Base-by-base conservation (phyloP, 2,888 invertebrate genomes). In the Drosophila anomelani region DNA sequence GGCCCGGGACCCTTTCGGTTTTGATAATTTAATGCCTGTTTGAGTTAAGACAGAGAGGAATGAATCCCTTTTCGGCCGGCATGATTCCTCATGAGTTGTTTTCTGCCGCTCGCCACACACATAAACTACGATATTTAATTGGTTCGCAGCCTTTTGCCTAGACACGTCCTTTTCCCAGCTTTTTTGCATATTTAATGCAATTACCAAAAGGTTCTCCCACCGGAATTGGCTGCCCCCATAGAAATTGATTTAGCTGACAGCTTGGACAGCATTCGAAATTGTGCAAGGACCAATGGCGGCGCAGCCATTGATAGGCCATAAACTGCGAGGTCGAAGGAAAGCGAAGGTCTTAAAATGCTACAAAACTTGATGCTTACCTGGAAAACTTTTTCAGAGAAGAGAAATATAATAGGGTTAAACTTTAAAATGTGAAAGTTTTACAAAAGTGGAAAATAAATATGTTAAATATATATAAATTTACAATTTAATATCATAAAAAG, bases 171-270 rank as follows among this genome's bases (percentile, higher is more conserved):
- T 72, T 60, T 58, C 53, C 44, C 53, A 34, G 34, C 47, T 56
- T 85, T 77, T 81, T 80, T 81, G 85, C 82, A 85, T 87, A 85
- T 87, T 83, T 85, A 85, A 85, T 85, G 85, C 87, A 85, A 87
- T 85, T 85, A 87, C 85, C 85, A 76, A 85, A 85, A 82, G 87
- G 88, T 83, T 82, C 57, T 76, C 83, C 75, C 80, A 26, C 57
- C 55, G 79, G 85, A 79, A 74, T 78, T 78, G 70, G 61, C 41
- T 20, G 53, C 59, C 55, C 36, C 44, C 13, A 43, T 23, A 41
- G 44, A 69, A 76, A 88, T 88, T 88, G 88, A 85, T 84, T 84
- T 80, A 76, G 54, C 82, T 78, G 76, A 69, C 81, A 75, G 74
- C 69, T 53, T 29, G 34, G 56, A 46, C 32, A 47, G 46, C 26